Base-by-base conservation (phyloP, 2,888 invertebrate species). In the Dioctria rufipes region DNA sequence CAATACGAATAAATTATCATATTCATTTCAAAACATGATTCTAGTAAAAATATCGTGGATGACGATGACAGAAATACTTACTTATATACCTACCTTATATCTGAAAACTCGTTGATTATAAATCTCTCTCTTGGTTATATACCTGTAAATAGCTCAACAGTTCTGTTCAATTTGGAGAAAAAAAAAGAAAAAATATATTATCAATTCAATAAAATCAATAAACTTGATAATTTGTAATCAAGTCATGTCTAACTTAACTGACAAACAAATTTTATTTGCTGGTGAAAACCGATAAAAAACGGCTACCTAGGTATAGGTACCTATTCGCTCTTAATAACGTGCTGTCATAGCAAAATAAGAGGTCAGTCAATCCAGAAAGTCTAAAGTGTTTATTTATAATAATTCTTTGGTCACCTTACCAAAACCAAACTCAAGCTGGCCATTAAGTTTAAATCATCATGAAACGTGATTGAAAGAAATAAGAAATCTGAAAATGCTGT, bases 361-460 rank as follows among this genome's bases (percentile, higher is more conserved):
- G 73, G 58, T 73, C 73, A 73, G 58, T 73, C 73, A 73, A 54
- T 39, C 39, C 25, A 39, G 5, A 73, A 69, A 60, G 58, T 25
- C 42, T 25, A 25, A 51, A 73, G 54, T 40, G 40, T 42, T 73
- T 73, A 73, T 73, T 73, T 73, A 73, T 73, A 25, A 25, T 25
- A 25, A 25, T 25, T 25, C 25, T 25, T 25, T 25, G 25, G 25
- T 25, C 39, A 40, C 73, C 43, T n/a, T 9, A 25, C 25, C 8
- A 42, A 73, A 73, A 25, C 25, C 8, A 42, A 73, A 73, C 54
- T n/a, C 60, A 13, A 51, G 43, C 58, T 69, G 60, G 60, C 54
- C 73, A 73, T 73, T 73, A 58, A 73, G 58, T 73, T 73, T 13
- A 73, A 73, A 73, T 73, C 40, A 42, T n/a, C 60, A 54, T 49